phyloP scores from a whole-genome alignment of 2,888 invertebrate genomes.

The Iselma pallidipennis region DNA sequence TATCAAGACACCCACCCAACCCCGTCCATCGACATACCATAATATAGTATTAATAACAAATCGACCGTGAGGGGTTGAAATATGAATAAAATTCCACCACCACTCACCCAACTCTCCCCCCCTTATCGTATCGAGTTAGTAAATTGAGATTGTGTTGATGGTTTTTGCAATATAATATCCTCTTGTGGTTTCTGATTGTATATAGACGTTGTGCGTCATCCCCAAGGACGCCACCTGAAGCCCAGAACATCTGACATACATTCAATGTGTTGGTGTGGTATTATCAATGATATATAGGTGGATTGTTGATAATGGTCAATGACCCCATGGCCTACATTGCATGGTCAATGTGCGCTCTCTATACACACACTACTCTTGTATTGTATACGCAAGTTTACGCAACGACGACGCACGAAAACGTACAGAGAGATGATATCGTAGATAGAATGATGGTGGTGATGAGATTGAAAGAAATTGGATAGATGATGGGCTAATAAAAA shows the following conservation, averaged over 20 bases:
- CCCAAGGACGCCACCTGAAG: conserved; percentile 25
- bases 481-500: no score
- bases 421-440: neutral
- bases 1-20: no score
- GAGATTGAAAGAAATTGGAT: neutral
- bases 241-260: conserved; percentile 24
- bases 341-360: conserved; percentile 5
- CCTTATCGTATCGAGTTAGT: no score
- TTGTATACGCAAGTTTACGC: no score
- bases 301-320: conserved; percentile 11
- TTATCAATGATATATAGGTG: neutral
- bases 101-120: no score
- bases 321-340: conserved; percentile 13
- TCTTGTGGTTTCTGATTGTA: conserved; percentile 1
- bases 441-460: neutral
- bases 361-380: neutral
- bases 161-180: no score
- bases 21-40: no score
- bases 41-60: no score
- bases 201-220: neutral
- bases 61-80: no score
- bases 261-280: conserved; percentile 10
- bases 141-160: no score
- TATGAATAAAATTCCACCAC: no score
- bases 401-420: neutral